Percentiles rank a stretch among this genome's conserved stretches.
phyloP scores from a whole-genome alignment of 2,797 vertebrate species.

The Chelmon rostratus region DNA sequence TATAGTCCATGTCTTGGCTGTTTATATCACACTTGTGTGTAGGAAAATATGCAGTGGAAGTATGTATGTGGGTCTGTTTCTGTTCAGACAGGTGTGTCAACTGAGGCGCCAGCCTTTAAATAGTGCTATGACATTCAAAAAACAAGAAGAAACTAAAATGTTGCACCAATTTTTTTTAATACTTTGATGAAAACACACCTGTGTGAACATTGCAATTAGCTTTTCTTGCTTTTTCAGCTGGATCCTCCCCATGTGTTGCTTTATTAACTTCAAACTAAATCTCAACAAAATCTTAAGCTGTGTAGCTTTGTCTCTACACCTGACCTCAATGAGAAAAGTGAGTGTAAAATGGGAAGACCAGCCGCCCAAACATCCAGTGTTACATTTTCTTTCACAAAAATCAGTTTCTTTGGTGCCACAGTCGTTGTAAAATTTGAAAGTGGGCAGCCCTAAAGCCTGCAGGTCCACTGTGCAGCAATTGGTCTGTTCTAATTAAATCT shows the following conservation, averaged over 20 bases:
- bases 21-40: constrained; percentile 4
- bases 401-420: background rate
- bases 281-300: background rate
- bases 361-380: too few relatives aligned
- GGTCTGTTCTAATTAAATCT: background rate
- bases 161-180: background rate
- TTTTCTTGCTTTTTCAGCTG: background rate
- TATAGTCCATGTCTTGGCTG: background rate
- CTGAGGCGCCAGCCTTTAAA: background rate
- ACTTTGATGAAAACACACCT: background rate
- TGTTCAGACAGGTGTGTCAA: constrained; percentile 1
- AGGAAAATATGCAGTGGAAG: constrained; percentile 1
- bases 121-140: background rate
- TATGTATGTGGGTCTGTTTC: background rate
- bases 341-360: background rate
- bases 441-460: background rate
- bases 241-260: background rate
- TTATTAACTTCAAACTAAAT: background rate
- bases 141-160: background rate
- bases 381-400: background rate
- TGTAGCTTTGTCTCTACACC: background rate
- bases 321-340: background rate
- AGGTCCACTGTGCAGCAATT: background rate
- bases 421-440: background rate
- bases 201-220: background rate